Evolutionary conservation across 2,113 vertebrate species (phyloP), one percentile per base, ranked within the genome.

Genomic region (Eptatretus burgeri): DNA sequence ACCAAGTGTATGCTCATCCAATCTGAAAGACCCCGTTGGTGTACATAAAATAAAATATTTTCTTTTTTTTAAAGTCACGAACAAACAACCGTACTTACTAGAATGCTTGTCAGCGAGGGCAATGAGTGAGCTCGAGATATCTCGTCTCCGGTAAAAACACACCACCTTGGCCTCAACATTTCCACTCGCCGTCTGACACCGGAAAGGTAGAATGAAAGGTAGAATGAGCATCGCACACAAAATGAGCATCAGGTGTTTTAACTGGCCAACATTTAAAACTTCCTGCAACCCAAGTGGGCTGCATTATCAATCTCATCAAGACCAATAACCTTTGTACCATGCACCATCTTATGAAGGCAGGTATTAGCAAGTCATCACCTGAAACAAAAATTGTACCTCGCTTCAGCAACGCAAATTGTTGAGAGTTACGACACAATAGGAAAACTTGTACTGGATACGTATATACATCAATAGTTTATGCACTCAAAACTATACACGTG

Each of bases 1-100:
- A 41, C 27, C 27, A 41, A 41, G 27, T 7, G 27, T 5, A 41
- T 41, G 27, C 27, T 41, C 3, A 41, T 41, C 27, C 27, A 41
- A 41, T 41, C 27, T 41, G 27, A 7, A 41, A 41, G 27, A 41
- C 27, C 3, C 27, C 3, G 7, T 41, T 41, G 27, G 27, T 60
- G 56, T n/a, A 9, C 20, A 60, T 17, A 16, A 16, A 56, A 56
- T 14, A 56, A 17, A 17, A 56, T 56, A 56, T 56, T 16, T 56
- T 56, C 18, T 56, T 56, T 56, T 56, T 56, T 17, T 56, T 10
- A 60, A 12, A 60, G 11, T 13, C 56, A n/a, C 56, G 13, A 50
- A 62, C 12, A 49, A 19, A 18, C n/a, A 14, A 52, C 11, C 9
- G 14, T 69, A 85, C 83, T 81, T 70, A 69, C 68, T 69, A 19